Evolutionary conservation across 2,113 vertebrate genomes (phyloP).

Genomic region (Hypomesus transpacificus): DNA sequence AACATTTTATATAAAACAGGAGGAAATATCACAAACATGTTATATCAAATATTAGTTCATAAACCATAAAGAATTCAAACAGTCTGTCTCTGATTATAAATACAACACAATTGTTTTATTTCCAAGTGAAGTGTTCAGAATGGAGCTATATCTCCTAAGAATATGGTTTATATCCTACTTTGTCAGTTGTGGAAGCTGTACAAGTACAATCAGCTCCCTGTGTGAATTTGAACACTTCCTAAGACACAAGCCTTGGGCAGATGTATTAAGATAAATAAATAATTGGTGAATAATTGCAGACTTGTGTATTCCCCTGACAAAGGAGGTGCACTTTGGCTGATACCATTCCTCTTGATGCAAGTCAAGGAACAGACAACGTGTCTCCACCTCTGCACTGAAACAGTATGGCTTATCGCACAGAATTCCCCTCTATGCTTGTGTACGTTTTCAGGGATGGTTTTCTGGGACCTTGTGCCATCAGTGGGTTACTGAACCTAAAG

Average conservation of each 20-base stretch:
- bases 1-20: conserved; percentile 16
- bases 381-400: conserved; percentile 50
- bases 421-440: no score
- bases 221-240: conserved; percentile 47
- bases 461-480: no score
- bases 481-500: no score
- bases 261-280: conserved; percentile 56
- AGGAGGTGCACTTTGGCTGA: conserved; percentile 60
- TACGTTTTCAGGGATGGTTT: no score
- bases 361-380: conserved; percentile 43
- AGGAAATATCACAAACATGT: conserved; percentile 9
- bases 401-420: background rate
- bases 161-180: no score
- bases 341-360: conserved; percentile 33
- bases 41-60: background rate
- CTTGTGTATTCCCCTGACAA: conserved; percentile 49
- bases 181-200: background rate
- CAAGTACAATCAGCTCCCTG: conserved; percentile 34
- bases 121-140: background rate
- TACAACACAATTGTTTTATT: background rate
- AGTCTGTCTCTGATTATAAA: background rate
- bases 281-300: conserved; percentile 49
- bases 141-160: no score
- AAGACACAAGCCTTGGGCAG: conserved; percentile 50
- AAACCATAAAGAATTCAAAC: background rate